Evolutionary conservation across 2,888 invertebrate genomes (phyloP), one percentile per base, ranked within the genome.

Genomic region (Unio pictorum): DNA sequence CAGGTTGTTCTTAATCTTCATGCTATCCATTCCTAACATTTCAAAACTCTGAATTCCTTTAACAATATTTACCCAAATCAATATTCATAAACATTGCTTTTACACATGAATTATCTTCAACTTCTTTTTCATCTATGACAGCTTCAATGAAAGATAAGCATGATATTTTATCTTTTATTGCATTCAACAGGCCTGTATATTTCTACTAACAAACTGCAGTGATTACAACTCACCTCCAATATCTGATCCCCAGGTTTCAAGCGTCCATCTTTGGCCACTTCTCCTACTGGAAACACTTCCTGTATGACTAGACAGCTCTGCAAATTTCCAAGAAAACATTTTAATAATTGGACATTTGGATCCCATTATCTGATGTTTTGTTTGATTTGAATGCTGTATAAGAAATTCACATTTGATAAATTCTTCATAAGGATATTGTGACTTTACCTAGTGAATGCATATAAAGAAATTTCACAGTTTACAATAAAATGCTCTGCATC

Each of bases 261-360:
- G 26, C 91, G 86, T 20, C 88, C 90, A 85, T 91, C 91, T 79
- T 86, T 87, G 23, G 86, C 87, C 30, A 90, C 88, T 18, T 89
- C 86, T 26, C 90, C 89, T 64, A 90, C 90, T 28, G 88, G 83
- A 77, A 90, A 89, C 55, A 91, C 86, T 83, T 91, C 90, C 75
- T 91, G 91, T 60, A 91, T 87, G 5, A 91, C 90, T 60, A 91
- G 87, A 76, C 91, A 91, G 45, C 89, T 83, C 91, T 91, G 80
- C 23, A 78, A 79, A 59, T 69, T 26, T 67, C 61, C 56, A 63
- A 54, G 26, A 23, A n/a, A n/a, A 26, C 15, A 11, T 45, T 45
- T 45, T 3, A 45, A 45, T 11, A 45, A 11, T 3, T 45, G 11
- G 45, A 1, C 11, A 11, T 11, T 45, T 45, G 11, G 45, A 3